phyloP scores from a whole-genome alignment of 2,113 vertebrate genomes.

The Myotis brandtii region DNA sequence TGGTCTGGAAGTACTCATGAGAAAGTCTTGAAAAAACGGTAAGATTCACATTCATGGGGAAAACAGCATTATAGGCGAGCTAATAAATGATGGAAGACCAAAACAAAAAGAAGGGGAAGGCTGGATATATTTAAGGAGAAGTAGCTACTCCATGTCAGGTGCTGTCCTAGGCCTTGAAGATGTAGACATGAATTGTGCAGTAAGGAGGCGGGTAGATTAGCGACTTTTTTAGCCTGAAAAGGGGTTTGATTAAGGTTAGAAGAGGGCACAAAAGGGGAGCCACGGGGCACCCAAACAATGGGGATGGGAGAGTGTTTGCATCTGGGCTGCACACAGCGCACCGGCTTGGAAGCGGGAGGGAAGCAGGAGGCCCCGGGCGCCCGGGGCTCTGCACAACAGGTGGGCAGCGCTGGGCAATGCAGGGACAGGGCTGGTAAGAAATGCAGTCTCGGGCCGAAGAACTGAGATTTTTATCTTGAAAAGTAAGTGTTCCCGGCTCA shows the following conservation, averaged over 20 bases:
- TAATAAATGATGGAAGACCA: not conserved
- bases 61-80: not conserved
- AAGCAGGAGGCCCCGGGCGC: not conserved
- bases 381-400: no score
- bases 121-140: not conserved
- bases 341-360: not conserved
- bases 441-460: not conserved
- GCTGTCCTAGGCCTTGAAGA: not conserved
- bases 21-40: not conserved
- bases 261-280: not conserved
- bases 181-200: not conserved
- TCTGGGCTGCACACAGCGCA: not conserved
- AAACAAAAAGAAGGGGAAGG: not conserved
- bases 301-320: not conserved
- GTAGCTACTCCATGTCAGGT: not conserved
- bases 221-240: not conserved
- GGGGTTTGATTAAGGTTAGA: not conserved
- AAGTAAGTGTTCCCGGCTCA: not conserved
- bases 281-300: not conserved
- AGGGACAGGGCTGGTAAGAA: not conserved
- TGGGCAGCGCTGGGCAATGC: accelerated
- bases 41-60: conserved; percentile 1
- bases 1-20: not conserved
- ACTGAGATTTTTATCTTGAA: not conserved
- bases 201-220: not conserved